Evolutionary conservation across 2,797 vertebrate genomes (phyloP).

Genomic region (Gymnopithys bicolor): DNA sequence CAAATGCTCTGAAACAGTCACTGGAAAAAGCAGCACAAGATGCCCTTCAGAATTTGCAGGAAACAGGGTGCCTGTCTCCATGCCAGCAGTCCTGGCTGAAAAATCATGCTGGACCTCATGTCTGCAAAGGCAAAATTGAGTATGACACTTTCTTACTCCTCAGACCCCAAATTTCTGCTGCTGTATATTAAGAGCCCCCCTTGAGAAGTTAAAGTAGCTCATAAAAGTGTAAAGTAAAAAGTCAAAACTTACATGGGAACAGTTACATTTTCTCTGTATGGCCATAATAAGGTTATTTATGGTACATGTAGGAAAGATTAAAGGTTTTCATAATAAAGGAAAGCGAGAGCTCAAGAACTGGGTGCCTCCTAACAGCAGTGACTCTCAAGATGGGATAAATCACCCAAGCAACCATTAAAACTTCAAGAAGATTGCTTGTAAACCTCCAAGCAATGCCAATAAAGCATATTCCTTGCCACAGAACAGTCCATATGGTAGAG

Average conservation of each 20-base stretch:
- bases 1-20: neutral
- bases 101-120: neutral
- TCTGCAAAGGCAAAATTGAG: neutral
- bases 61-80: neutral
- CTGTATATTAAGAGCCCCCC: neutral
- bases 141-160: neutral
- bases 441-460: conserved; percentile 76
- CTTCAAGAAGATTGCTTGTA: conserved; percentile 82
- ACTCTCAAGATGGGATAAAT: conserved; percentile 81
- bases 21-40: neutral
- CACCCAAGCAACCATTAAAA: conserved; percentile 85
- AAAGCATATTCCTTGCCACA: conserved; percentile 73
- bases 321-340: conserved; percentile 85
- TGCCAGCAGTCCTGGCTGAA: neutral
- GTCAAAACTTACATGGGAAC: conserved; percentile 75
- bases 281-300: conserved; percentile 87
- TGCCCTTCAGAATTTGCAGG: neutral
- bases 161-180: neutral
- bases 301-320: conserved; percentile 81
- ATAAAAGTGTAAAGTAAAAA: conserved; percentile 71
- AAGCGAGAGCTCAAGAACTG: conserved; percentile 80
- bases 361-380: conserved; percentile 76
- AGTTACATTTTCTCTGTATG: conserved; percentile 82
- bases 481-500: conserved; percentile 66
- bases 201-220: conserved; percentile 58